Conservation (phyloP, 1,140 invertebrate genomes). For the Formica selysi region DNA sequence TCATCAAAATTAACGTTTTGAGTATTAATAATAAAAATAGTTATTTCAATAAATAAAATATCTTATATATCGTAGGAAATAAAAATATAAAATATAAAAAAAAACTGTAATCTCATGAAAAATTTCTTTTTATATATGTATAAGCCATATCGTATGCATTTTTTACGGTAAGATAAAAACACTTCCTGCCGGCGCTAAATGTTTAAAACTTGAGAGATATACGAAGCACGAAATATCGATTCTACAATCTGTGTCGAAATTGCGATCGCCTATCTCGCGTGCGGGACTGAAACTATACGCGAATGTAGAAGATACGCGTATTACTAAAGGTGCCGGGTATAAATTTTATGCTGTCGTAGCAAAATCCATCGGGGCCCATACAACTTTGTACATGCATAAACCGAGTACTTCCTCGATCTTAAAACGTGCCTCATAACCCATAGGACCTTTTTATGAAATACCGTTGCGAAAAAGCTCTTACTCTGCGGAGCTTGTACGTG, state of each 20-base stretch:
- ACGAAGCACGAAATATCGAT: constrained; percentile 38
- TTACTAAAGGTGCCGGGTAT: constrained; percentile 62
- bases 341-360: constrained; percentile 73
- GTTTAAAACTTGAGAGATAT: constrained; percentile 45
- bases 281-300: constrained; percentile 36
- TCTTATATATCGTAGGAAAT: background rate
- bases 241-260: constrained; percentile 66
- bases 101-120: background rate
- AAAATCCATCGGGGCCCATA: constrained; percentile 51
- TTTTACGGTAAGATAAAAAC: constrained; percentile 9
- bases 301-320: constrained; percentile 69
- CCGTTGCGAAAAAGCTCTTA: constrained; percentile 47
- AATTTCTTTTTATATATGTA: too few relatives aligned
- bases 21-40: background rate
- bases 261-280: constrained; percentile 58
- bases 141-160: background rate
- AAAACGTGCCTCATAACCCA: constrained; percentile 60
- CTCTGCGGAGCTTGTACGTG: constrained; percentile 44
- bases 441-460: constrained; percentile 63
- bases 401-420: constrained; percentile 57
- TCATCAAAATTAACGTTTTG: background rate
- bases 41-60: background rate
- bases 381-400: constrained; percentile 67
- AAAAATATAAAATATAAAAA: background rate
- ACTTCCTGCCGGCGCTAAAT: background rate